phyloP scores from a whole-genome alignment of 2,113 vertebrate species.

The Ammodramus savannarum region DNA sequence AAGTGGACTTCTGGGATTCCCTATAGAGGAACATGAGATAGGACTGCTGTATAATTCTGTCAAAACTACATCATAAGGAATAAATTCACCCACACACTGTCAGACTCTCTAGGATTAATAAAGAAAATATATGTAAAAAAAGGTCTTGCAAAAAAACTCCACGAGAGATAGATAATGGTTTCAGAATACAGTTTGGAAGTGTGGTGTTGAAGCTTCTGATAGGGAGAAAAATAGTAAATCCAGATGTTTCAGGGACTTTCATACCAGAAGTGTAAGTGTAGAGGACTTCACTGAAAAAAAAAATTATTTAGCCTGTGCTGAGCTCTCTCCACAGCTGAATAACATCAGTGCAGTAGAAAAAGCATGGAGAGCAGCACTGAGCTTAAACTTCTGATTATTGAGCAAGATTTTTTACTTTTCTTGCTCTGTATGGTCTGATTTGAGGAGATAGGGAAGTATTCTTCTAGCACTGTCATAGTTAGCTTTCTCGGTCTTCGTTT shows the following conservation, averaged over 20 bases:
- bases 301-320: not conserved
- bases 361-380: no score
- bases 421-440: not conserved
- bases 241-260: not conserved
- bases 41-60: not conserved
- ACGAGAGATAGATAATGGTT: rapidly evolving
- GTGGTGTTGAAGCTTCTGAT: not conserved
- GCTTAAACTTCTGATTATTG: not conserved
- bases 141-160: not conserved
- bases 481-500: not conserved
- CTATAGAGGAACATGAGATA: not conserved
- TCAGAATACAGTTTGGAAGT: not conserved
- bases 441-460: not conserved
- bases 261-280: not conserved
- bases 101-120: not conserved
- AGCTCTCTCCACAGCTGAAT: not conserved
- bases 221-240: not conserved
- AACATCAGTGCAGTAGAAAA: not conserved
- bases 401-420: not conserved
- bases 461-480: not conserved
- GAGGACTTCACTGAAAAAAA: not conserved
- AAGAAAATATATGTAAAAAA: not conserved
- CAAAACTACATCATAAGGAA: not conserved
- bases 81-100: not conserved
- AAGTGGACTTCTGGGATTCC: not conserved